phyloP scores from a whole-genome alignment of 2,113 vertebrate species.

The Muscicapa adusta region DNA sequence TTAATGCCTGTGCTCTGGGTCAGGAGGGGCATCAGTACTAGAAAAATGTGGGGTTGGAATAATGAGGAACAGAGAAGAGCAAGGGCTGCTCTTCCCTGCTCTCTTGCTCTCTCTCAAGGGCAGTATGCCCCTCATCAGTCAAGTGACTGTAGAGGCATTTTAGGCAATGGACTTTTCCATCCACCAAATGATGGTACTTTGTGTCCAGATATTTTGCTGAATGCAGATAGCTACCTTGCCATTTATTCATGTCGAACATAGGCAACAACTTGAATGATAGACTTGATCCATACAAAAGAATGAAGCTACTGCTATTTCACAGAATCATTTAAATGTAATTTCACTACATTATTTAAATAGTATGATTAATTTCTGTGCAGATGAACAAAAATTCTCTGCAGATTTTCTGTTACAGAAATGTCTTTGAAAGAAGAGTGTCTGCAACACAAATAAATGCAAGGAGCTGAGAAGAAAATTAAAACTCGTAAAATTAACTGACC shows the following conservation, averaged over 20 bases:
- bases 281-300: not conserved
- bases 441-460: not conserved
- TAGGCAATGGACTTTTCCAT: not conserved
- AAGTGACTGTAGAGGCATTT: not conserved
- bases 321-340: not conserved
- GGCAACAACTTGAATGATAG: not conserved
- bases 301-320: not conserved
- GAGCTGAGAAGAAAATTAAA: not conserved
- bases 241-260: not conserved
- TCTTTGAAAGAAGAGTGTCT: not conserved
- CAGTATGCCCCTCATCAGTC: not conserved
- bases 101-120: not conserved
- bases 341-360: not conserved
- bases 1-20: not conserved
- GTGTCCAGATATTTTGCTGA: not conserved
- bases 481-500: not conserved
- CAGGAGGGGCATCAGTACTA: not conserved
- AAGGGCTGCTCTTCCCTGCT: not conserved
- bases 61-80: not conserved
- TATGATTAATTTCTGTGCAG: not conserved
- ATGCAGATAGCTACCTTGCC: not conserved
- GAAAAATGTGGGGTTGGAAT: not conserved
- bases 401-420: not conserved
- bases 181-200: not conserved
- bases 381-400: not conserved